These are phyloP conservation scores for Muraenolepis orangiensis DNA, from an alignment of 2,797 vertebrate species.

Conservation along the genomic window DNA sequence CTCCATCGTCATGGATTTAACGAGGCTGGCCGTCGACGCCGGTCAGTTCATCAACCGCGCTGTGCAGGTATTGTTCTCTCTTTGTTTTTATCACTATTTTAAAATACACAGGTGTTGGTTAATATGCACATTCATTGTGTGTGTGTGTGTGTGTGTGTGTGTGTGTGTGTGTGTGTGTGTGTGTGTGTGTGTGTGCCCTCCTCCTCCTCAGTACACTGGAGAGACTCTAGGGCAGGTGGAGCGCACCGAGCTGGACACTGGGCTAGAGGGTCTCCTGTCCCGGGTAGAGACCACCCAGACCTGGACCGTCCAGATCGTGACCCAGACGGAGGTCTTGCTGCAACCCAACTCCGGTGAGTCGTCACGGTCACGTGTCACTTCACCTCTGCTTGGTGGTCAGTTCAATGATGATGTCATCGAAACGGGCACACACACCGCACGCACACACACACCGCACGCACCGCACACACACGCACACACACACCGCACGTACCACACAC, in stretches of 20 bases:
- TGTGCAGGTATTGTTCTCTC: conserved; percentile 74
- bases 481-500: too few species aligned
- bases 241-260: conserved; percentile 87
- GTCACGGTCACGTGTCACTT: too few species aligned
- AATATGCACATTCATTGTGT: too few species aligned
- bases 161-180: background rate
- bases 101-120: too few species aligned
- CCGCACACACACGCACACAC: too few species aligned
- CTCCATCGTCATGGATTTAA: conserved; percentile 83
- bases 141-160: too few species aligned
- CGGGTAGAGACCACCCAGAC: conserved; percentile 87
- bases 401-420: too few species aligned
- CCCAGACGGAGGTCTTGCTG: conserved; percentile 89
- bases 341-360: conserved; percentile 93
- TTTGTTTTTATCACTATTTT: background rate
- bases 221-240: conserved; percentile 92
- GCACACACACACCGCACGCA: too few species aligned
- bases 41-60: conserved; percentile 90
- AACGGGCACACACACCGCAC: too few species aligned
- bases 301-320: conserved; percentile 92
- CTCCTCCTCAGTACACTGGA: conserved; percentile 83
- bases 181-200: background rate
- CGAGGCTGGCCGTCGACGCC: conserved; percentile 84
- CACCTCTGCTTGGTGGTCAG: too few species aligned
- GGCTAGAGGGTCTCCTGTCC: conserved; percentile 85